Conservation (phyloP, 2,797 vertebrate species). For the Enteromius mattozi region DNA sequence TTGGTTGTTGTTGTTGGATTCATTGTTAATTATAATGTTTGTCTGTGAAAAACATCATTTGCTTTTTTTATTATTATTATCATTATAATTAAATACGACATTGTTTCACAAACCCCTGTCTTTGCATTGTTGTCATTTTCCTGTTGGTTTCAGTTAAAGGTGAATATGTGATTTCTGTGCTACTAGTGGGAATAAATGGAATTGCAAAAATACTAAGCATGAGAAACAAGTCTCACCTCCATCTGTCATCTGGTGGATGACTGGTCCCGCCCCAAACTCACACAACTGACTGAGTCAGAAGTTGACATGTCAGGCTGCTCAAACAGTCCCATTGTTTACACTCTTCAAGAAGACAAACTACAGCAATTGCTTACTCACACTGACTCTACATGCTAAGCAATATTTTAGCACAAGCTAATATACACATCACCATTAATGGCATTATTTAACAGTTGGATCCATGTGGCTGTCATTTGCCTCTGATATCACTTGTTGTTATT, state of each 20-base stretch:
- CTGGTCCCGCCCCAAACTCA: not conserved
- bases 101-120: not conserved
- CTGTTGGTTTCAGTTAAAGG: constrained; percentile 1
- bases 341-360: not conserved
- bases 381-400: not conserved
- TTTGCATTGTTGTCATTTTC: constrained; percentile 20
- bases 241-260: not conserved
- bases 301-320: not conserved
- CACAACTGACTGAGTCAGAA: not conserved
- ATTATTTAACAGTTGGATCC: not conserved
- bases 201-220: not conserved
- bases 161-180: not conserved
- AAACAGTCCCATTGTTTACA: not conserved
- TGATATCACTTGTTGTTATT: not conserved
- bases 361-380: not conserved
- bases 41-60: not conserved
- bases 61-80: constrained; percentile 19
- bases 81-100: constrained; percentile 16
- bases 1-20: constrained; percentile 14
- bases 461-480: not conserved
- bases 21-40: not conserved
- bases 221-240: not conserved
- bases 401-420: too few relatives aligned
- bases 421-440: not conserved
- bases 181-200: not conserved